These are phyloP conservation scores for Tauraco hartlaubi DNA, from an alignment of 2,797 vertebrate genomes.

Conservation along the genomic window DNA sequence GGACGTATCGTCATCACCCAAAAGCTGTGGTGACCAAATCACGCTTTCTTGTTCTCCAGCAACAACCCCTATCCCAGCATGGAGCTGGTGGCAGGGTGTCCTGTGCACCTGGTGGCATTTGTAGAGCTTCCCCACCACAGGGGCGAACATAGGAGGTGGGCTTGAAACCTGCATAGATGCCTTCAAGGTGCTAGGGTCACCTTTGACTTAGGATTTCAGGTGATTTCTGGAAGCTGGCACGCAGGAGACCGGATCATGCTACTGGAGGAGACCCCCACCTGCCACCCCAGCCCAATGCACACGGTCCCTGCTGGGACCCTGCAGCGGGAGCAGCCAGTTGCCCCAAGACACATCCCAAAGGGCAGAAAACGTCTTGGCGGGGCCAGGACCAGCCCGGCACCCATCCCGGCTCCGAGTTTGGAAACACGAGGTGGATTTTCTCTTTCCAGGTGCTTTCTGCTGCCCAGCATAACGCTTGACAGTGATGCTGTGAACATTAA, in stretches of 20 bases:
- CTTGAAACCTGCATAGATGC: neutral
- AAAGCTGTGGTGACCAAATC: neutral
- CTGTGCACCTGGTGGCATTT: neutral
- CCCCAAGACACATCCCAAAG: neutral
- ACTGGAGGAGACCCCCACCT: neutral
- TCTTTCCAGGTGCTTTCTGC: neutral
- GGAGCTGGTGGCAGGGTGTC: neutral
- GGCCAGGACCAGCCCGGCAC: neutral
- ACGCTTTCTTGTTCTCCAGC: neutral
- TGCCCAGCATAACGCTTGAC: rapidly evolving
- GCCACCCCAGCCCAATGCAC: neutral
- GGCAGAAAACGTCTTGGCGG: neutral
- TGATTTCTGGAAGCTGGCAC: neutral
- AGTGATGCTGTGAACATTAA: neutral
- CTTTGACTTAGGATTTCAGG: neutral
- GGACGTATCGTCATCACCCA: neutral
- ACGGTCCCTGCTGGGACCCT: rapidly evolving
- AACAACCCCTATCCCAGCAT: neutral
- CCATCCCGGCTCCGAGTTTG: neutral
- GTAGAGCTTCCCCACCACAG: neutral
- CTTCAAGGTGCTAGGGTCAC: neutral
- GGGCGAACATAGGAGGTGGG: rapidly evolving
- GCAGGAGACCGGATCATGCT: neutral
- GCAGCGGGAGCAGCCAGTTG: neutral
- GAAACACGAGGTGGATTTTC: neutral